Evolutionary conservation across 2,113 vertebrate genomes (phyloP).

Genomic region (Scytalopus superciliaris): DNA sequence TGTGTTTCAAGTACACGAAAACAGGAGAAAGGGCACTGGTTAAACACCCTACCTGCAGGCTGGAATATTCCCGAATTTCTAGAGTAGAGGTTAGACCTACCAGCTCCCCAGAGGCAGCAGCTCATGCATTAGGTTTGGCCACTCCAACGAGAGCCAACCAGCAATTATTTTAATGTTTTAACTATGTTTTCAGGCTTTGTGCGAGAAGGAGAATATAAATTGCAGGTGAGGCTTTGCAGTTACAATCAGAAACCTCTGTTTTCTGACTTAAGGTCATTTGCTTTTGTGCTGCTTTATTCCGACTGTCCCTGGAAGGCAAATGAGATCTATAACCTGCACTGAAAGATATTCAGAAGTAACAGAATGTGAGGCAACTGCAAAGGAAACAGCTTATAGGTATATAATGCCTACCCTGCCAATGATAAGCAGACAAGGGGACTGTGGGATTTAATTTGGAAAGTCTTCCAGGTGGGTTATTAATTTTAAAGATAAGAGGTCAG

Average conservation of each 20-base stretch:
- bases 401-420: not conserved
- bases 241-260: constrained; percentile 49
- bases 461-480: constrained; percentile 3
- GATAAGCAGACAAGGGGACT: not conserved
- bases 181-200: constrained; percentile 59
- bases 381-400: not conserved
- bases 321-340: constrained; percentile 53
- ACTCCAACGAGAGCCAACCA: not conserved
- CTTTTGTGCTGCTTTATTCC: constrained; percentile 59
- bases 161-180: constrained; percentile 60
- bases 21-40: constrained; percentile 8
- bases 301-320: constrained; percentile 63
- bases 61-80: not conserved
- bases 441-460: constrained; percentile 18
- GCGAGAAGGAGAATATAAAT: constrained; percentile 51
- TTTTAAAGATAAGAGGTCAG: constrained; percentile 48
- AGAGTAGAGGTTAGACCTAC: constrained; percentile 15
- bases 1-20: not conserved
- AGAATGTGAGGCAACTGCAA: constrained; percentile 30
- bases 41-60: constrained; percentile 36
- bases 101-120: not conserved
- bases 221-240: constrained; percentile 40
- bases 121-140: constrained; percentile 34
- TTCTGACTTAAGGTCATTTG: constrained; percentile 64
- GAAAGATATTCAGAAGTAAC: constrained; percentile 57